A percentile compares a stretch with the other conserved stretches of the same genome.
These are phyloP conservation scores for Drosophila carrolli DNA, from an alignment of 1,140 invertebrate genomes.

Conservation along the genomic window DNA sequence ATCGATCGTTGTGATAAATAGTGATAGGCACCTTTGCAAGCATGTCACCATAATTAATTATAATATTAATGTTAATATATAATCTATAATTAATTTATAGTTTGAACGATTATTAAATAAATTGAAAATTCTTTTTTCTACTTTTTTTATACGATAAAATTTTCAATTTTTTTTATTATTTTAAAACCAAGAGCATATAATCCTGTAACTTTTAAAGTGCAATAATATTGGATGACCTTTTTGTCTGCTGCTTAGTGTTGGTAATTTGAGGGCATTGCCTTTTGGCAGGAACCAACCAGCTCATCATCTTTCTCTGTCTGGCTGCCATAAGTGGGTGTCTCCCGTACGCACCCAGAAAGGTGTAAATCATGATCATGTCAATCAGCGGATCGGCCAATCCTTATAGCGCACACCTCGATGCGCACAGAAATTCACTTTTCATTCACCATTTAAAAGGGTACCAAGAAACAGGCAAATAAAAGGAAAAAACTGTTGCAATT, in stretches of 20 bases:
- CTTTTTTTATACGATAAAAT: too few species aligned
- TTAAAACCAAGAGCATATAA: too few species aligned
- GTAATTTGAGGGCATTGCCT: slow-evolving; percentile 39
- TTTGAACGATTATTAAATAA: too few species aligned
- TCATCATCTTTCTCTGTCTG: slow-evolving; percentile 18
- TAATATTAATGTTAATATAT: too few species aligned
- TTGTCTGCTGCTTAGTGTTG: slow-evolving; percentile 11
- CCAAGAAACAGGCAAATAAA: slow-evolving; percentile 32
- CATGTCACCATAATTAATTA: too few species aligned
- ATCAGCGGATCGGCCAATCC: slow-evolving; percentile 69
- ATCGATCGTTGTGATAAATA: too few species aligned
- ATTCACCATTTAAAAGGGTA: slow-evolving; percentile 29
- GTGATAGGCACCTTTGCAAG: too few species aligned
- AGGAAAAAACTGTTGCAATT: slow-evolving; percentile 74
- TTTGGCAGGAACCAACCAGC: slow-evolving; percentile 12
- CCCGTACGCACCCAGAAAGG: slow-evolving; percentile 80
- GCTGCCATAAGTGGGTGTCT: slow-evolving; percentile 64
- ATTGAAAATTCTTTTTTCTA: too few species aligned
- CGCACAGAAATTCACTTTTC: slow-evolving; percentile 48
- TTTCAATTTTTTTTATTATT: too few species aligned
- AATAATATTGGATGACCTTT: neutral
- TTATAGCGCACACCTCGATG: slow-evolving; percentile 62
- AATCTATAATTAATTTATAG: too few species aligned
- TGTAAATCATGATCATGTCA: slow-evolving; percentile 84
- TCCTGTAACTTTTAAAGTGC: neutral